Conservation (phyloP, 2,797 vertebrate species). For the Phalanger gymnotis region DNA sequence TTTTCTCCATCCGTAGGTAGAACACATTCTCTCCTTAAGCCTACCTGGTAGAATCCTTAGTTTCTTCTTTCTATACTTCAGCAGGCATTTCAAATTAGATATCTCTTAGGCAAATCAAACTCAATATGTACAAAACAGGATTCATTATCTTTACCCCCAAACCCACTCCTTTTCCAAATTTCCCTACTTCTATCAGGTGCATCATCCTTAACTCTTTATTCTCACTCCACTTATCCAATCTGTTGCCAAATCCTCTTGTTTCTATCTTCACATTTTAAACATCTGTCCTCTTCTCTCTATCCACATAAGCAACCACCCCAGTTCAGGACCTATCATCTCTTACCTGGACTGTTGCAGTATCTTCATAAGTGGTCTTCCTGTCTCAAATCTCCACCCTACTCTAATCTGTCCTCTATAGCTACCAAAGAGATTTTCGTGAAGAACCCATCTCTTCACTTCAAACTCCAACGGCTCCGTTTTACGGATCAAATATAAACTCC, state of each 20-base stretch:
- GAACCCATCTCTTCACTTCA: neutral
- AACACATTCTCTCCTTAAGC: neutral
- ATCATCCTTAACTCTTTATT: neutral
- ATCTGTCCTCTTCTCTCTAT: neutral
- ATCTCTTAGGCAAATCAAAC: neutral
- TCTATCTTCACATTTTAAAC: neutral
- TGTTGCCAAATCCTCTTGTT: neutral
- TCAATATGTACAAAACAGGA: neutral
- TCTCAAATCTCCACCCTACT: neutral
- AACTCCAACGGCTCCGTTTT: neutral
- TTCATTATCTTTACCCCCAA: neutral
- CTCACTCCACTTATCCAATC: neutral
- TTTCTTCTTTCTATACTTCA: neutral
- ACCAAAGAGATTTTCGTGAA: neutral
- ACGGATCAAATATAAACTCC: neutral
- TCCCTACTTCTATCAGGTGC: neutral
- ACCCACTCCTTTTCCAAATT: neutral
- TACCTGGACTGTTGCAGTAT: neutral
- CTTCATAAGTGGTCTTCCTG: neutral
- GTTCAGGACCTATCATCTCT: neutral
- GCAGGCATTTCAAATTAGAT: neutral
- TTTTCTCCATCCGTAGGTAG: neutral
- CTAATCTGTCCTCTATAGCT: neutral
- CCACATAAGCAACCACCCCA: neutral
- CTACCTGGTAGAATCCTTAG: neutral